Evolutionary conservation across 1,140 invertebrate genomes (phyloP).

Genomic region (Drosophila melanogaster): DNA sequence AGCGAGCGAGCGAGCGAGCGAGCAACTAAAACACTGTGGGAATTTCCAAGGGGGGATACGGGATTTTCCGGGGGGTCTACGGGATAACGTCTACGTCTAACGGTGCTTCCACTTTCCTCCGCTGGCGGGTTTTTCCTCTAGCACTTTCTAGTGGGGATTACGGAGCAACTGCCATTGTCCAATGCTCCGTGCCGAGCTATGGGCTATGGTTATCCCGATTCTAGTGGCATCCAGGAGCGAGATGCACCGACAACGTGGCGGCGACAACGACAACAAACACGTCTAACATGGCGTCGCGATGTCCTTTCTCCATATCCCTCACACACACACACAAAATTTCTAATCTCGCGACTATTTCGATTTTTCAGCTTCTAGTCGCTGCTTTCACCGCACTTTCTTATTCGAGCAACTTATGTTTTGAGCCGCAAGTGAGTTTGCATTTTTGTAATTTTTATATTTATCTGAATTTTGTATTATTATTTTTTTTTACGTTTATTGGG

Average conservation of each 20-base stretch:
- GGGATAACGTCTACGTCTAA: conserved; percentile 47
- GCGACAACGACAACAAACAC: conserved; percentile 41
- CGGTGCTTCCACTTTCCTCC: conserved; percentile 49
- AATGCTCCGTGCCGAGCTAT: conserved; percentile 8
- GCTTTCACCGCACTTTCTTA: background rate
- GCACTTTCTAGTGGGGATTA: conserved; percentile 56
- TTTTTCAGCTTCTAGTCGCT: conserved; percentile 32
- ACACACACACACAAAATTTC: conserved; percentile 43
- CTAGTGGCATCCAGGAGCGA: conserved; percentile 19
- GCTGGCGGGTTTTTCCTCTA: conserved; percentile 58
- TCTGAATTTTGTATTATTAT: conserved; percentile 21
- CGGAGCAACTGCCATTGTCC: conserved; percentile 31
- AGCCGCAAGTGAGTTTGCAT: conserved; percentile 7
- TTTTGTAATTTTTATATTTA: conserved; percentile 7
- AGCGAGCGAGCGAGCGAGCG: conserved; percentile 38
- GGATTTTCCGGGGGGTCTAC: conserved; percentile 28
- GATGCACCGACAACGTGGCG: conserved; percentile 56
- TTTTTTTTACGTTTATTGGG: conserved; percentile 43
- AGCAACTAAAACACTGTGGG: conserved; percentile 66
- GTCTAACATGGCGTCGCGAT: conserved; percentile 65
- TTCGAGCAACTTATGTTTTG: background rate
- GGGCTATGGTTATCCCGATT: conserved; percentile 1
- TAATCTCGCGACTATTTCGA: conserved; percentile 57
- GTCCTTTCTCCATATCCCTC: conserved; percentile 43
- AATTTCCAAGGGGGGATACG: conserved; percentile 27